Conservation (phyloP, 2,888 invertebrate genomes). For the Cheilosia scutellata region DNA sequence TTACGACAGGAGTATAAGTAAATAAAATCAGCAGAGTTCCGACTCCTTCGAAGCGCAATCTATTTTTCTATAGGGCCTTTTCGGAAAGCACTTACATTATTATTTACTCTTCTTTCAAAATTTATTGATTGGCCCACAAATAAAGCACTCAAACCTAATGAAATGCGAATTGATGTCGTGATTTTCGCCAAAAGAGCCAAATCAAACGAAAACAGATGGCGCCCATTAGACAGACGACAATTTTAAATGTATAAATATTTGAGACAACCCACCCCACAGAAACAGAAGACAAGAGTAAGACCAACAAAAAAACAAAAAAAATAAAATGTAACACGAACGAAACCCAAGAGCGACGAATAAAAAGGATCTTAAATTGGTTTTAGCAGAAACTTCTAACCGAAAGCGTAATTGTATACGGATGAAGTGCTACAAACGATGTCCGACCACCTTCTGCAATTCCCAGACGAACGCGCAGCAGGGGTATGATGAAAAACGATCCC, state of each 20-base stretch:
- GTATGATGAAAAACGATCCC: constrained; percentile 9
- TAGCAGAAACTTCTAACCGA: constrained; percentile 30
- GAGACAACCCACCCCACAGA: background rate
- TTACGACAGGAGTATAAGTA: background rate
- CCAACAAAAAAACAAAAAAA: background rate
- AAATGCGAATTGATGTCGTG: constrained; percentile 62
- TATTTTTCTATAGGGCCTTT: background rate
- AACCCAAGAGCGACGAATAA: constrained; percentile 38
- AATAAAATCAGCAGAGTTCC: background rate
- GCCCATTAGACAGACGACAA: constrained; percentile 65
- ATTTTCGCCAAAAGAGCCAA: constrained; percentile 47
- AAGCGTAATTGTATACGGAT: constrained; percentile 71
- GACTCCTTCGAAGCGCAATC: background rate
- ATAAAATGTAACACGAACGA: constrained; percentile 19
- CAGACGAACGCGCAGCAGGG: constrained; percentile 31
- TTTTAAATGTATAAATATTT: constrained; percentile 70
- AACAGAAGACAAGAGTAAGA: constrained; percentile 5
- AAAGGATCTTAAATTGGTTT: constrained; percentile 65
- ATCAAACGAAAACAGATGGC: constrained; percentile 69
- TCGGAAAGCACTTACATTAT: constrained; percentile 1
- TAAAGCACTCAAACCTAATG: constrained; percentile 67
- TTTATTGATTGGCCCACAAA: constrained; percentile 68
- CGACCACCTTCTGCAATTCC: constrained; percentile 40
- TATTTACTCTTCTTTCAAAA: constrained; percentile 36
- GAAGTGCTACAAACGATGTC: constrained; percentile 68